Evolutionary conservation across 2,888 invertebrate genomes (phyloP).

Genomic region (Drosophila tripunctata): DNA sequence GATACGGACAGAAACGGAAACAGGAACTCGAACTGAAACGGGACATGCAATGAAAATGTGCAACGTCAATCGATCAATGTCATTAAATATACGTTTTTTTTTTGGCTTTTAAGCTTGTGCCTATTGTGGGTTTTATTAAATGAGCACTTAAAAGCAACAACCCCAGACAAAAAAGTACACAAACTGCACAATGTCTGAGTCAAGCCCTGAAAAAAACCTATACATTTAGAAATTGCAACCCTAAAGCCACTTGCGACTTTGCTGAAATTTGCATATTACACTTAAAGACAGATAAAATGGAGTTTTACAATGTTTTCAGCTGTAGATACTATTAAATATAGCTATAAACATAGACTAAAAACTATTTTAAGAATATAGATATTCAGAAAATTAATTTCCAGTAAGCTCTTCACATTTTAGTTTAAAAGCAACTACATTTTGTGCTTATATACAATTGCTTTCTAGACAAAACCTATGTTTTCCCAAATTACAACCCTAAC

Average conservation of each 20-base stretch:
- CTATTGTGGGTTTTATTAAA: constrained; percentile 18
- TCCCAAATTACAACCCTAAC: not conserved
- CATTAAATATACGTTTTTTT: constrained; percentile 7
- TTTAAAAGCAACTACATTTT: no score
- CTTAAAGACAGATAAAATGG: not conserved
- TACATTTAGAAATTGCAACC: not conserved
- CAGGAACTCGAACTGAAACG: constrained; percentile 14
- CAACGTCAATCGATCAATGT: constrained; percentile 63
- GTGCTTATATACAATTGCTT: no score
- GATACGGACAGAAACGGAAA: constrained; percentile 9
- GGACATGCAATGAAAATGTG: constrained; percentile 54
- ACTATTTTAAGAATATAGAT: no score
- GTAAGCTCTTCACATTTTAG: no score
- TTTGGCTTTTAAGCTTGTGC: not conserved
- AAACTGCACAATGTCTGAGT: not conserved
- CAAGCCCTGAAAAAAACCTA: not conserved
- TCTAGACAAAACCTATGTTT: not conserved
- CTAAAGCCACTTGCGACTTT: not conserved
- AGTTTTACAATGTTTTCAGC: no score
- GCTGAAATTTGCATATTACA: not conserved
- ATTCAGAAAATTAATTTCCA: no score
- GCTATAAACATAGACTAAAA: no score
- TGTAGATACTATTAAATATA: no score
- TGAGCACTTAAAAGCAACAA: constrained; percentile 2
- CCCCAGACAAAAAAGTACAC: not conserved